Conservation (phyloP, 2,113 vertebrate genomes). For the Salvelinus sp. region DNA sequence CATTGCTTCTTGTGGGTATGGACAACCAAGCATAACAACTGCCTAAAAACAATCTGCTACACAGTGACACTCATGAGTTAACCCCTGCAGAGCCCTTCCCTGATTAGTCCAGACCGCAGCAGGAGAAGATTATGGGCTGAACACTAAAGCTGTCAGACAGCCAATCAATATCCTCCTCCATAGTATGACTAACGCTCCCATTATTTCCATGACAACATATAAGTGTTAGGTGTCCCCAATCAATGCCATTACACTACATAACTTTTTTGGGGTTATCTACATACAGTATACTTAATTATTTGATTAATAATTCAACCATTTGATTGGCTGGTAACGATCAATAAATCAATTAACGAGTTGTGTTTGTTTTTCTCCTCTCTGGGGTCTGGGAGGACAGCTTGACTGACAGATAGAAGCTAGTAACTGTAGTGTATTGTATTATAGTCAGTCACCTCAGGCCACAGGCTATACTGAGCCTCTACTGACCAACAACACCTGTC, state of each 20-base stretch:
- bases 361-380: background rate
- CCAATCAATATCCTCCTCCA: constrained; percentile 49
- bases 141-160: constrained; percentile 39
- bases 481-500: constrained; percentile 23
- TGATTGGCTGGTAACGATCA: constrained; percentile 51
- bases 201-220: constrained; percentile 50
- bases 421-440: background rate
- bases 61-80: too few relatives aligned
- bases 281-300: background rate
- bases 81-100: too few relatives aligned
- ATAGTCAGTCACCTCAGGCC: constrained; percentile 52
- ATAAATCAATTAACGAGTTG: constrained; percentile 49
- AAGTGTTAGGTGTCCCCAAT: constrained; percentile 25
- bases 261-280: too few relatives aligned
- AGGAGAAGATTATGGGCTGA: too few relatives aligned
- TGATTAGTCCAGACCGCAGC: too few relatives aligned
- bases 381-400: constrained; percentile 6
- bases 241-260: constrained; percentile 6
- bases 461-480: background rate
- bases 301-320: constrained; percentile 56
- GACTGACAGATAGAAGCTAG: constrained; percentile 43
- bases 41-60: too few relatives aligned
- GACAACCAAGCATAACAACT: too few relatives aligned
- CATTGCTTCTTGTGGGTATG: too few relatives aligned
- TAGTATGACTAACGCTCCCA: constrained; percentile 21